phyloP scores from a whole-genome alignment of 2,797 vertebrate species.

The Sandelia bainsii region DNA sequence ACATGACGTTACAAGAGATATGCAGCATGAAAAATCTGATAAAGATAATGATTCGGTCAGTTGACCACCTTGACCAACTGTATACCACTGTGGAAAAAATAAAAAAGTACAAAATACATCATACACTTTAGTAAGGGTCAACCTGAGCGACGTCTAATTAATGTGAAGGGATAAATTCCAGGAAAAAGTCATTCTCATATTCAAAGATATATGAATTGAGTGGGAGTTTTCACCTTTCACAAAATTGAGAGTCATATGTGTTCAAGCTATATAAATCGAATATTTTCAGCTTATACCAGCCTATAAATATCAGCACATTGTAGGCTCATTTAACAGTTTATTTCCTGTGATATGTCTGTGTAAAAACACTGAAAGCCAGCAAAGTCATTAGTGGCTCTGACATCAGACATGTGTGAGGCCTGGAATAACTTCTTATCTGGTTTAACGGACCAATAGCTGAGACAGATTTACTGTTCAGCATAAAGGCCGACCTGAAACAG shows the following conservation, averaged over 20 bases:
- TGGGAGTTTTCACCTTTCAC: constrained; percentile 44
- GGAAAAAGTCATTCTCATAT: constrained; percentile 41
- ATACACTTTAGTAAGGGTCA: constrained; percentile 19
- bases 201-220: constrained; percentile 39
- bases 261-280: constrained; percentile 45
- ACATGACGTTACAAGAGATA: background rate
- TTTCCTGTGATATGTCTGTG: constrained; percentile 63
- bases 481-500: constrained; percentile 74
- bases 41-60: constrained; percentile 8
- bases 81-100: too few relatives aligned
- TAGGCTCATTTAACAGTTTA: constrained; percentile 57
- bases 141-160: constrained; percentile 31
- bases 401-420: constrained; percentile 68
- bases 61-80: too few relatives aligned
- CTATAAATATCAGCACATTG: constrained; percentile 60
- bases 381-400: constrained; percentile 74
- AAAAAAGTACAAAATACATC: too few relatives aligned
- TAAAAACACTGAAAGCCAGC: constrained; percentile 63
- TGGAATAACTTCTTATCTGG: constrained; percentile 78
- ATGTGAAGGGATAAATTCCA: constrained; percentile 27
- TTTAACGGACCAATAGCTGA: constrained; percentile 67
- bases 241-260: constrained; percentile 38
- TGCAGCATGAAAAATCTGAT: background rate
- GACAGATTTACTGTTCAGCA: constrained; percentile 81
- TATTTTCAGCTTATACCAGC: constrained; percentile 43